Base-by-base conservation (phyloP, 2,888 invertebrate genomes). In the Eustalomyia histrio region DNA sequence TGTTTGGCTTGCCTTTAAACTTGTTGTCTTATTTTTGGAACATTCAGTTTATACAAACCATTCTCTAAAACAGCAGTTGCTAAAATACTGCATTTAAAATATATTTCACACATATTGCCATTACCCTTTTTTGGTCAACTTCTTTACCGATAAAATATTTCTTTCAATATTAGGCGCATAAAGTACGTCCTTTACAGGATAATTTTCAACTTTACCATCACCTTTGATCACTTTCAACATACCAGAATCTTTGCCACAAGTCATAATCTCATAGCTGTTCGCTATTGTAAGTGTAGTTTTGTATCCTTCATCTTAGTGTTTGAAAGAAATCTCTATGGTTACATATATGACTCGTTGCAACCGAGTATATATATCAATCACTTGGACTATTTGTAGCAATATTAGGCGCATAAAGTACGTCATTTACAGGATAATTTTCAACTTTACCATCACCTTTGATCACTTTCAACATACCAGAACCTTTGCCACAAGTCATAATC, bases 261-360 rank as follows among this genome's bases (percentile, higher is more conserved):
- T n/a, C n/a, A n/a, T n/a, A n/a, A 63, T 43, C 18, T 63, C 63
- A 63, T 47, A 63, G 7, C 63, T 43, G 43, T 63, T 63, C 12
- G 43, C n/a, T n/a, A n/a, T n/a, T n/a, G n/a, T n/a, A n/a, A n/a
- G n/a, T n/a, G n/a, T n/a, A n/a, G n/a, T n/a, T 43, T 4, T 43
- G 43, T 12, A 43, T 63, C 4, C 39, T 33, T 33, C 33, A 33
- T 33, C 33, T 4, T 6, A n/a, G 33, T 33, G 52, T 47, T 50
- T 29, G 0, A 24, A 52, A 64, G 17, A 55, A 33, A 53, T 29
- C 12, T 12, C 14, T 53, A 29, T 52, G 18, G 24, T 64, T 64
- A 52, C 64, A 64, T 18, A 47, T 29, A 17, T 64, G 50, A 64
- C 64, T 64, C 16, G 64, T 64, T 29, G 64, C 64, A 4, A 4